Evolutionary conservation across 2,888 invertebrate species (phyloP).

Genomic region (Lymantria dispar): DNA sequence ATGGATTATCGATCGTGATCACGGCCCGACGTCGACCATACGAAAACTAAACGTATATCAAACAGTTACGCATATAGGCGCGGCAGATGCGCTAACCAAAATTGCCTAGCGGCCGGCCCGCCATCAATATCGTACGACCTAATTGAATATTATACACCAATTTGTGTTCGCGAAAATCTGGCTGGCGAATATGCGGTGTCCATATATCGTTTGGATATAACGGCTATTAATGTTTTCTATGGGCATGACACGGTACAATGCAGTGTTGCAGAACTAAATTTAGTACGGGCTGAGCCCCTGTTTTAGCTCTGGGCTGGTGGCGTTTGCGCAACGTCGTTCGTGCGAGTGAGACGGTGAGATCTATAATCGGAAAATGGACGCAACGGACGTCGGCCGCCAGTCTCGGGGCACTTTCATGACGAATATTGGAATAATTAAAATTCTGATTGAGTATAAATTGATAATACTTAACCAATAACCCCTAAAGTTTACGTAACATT

Average conservation of each 20-base stretch:
- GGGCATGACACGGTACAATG: conserved; percentile 52
- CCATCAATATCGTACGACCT: conserved; percentile 75
- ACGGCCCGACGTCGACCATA: conserved; percentile 40
- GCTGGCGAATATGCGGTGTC: conserved; percentile 75
- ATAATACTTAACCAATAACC: too few relatives aligned
- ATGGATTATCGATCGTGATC: conserved; percentile 29
- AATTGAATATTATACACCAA: conserved; percentile 81
- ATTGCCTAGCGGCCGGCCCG: conserved; percentile 59
- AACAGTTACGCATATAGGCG: conserved; percentile 45
- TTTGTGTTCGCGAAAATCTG: conserved; percentile 80
- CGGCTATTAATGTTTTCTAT: conserved; percentile 73
- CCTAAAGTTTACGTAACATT: too few relatives aligned
- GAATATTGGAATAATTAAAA: background rate
- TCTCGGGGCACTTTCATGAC: conserved; percentile 24
- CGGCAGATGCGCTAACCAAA: conserved; percentile 77
- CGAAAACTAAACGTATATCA: conserved; percentile 79
- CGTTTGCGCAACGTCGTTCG: conserved; percentile 69
- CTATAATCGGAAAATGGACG: conserved; percentile 77
- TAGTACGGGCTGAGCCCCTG: conserved; percentile 59
- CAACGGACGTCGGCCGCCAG: conserved; percentile 28
- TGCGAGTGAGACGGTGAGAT: conserved; percentile 57
- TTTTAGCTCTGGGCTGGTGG: conserved; percentile 63
- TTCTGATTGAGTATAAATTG: background rate
- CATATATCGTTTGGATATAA: conserved; percentile 64
- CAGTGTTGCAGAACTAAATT: conserved; percentile 76